Evolutionary conservation across 2,113 vertebrate genomes (phyloP).

Genomic region (Tupaia chinensis): DNA sequence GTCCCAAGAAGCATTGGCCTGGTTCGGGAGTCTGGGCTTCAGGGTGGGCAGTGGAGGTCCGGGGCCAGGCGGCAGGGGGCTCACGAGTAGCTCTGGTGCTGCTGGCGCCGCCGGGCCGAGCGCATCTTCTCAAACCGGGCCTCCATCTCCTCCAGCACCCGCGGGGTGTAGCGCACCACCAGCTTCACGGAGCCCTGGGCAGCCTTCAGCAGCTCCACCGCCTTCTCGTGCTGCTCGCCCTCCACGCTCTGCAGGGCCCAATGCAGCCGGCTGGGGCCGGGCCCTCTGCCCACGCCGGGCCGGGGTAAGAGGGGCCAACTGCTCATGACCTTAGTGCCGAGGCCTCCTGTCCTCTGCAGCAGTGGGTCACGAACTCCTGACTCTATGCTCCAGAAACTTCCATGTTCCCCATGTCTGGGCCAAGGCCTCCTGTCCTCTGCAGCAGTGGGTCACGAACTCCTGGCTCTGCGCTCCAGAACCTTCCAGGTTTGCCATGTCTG

Average conservation of each 20-base stretch:
- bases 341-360: not conserved
- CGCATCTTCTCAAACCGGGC: conserved; percentile 96
- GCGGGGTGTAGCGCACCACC: conserved; percentile 95
- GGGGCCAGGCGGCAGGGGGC: conserved; percentile 63
- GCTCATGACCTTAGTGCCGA: not conserved
- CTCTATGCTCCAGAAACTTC: not conserved
- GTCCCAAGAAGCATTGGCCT: not conserved
- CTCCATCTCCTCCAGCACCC: conserved; percentile 96
- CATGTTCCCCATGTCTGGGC: not conserved
- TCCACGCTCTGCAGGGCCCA: conserved; percentile 91
- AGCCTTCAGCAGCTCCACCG: conserved; percentile 94
- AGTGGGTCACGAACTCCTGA: not conserved
- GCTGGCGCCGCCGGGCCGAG: conserved; percentile 93
- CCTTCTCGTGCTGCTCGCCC: conserved; percentile 95
- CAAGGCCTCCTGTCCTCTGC: not conserved
- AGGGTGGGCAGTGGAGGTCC: not conserved
- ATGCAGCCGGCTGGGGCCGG: not conserved
- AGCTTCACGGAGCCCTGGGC: conserved; percentile 95
- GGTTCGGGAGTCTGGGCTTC: not conserved
- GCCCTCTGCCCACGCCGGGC: not conserved
- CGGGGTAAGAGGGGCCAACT: not conserved
- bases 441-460: not conserved
- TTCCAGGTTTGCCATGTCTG: not conserved
- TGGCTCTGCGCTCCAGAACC: not conserved
- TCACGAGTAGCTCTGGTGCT: conserved; percentile 96